Conservation (phyloP, 2,113 vertebrate genomes). For the Oreotrochilus melanogaster region DNA sequence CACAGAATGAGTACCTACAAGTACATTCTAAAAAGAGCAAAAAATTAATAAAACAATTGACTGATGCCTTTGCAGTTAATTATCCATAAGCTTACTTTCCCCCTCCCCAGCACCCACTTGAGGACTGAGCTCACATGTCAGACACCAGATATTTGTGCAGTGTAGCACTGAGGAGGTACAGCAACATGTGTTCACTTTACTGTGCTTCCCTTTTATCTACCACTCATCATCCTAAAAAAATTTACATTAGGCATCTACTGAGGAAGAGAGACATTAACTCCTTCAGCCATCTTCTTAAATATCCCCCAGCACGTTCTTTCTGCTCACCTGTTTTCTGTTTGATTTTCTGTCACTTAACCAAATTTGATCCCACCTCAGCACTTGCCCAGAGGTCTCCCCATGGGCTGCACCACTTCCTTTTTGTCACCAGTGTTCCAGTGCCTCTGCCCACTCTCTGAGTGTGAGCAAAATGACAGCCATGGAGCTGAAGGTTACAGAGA, state of each 20-base stretch:
- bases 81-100: not conserved
- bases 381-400: not conserved
- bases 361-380: not conserved
- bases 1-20: not conserved
- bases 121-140: not conserved
- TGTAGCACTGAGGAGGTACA: not conserved
- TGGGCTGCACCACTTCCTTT: not conserved
- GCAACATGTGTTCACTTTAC: not conserved
- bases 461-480: not conserved
- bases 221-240: not conserved
- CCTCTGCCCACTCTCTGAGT: not conserved
- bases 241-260: not conserved
- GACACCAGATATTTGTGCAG: not conserved
- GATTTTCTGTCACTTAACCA: not conserved
- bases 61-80: not conserved
- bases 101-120: not conserved
- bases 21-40: slow-evolving; percentile 6
- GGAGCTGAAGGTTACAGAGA: not conserved
- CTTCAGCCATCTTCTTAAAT: not conserved
- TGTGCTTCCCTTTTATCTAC: not conserved
- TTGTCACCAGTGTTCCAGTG: not conserved
- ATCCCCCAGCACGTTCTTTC: not conserved
- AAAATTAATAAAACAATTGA: slow-evolving; percentile 37
- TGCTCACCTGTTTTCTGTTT: not conserved
- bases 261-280: not conserved